Evolutionary conservation across 2,888 invertebrate genomes (phyloP).

Genomic region (Zele albiditarsus): DNA sequence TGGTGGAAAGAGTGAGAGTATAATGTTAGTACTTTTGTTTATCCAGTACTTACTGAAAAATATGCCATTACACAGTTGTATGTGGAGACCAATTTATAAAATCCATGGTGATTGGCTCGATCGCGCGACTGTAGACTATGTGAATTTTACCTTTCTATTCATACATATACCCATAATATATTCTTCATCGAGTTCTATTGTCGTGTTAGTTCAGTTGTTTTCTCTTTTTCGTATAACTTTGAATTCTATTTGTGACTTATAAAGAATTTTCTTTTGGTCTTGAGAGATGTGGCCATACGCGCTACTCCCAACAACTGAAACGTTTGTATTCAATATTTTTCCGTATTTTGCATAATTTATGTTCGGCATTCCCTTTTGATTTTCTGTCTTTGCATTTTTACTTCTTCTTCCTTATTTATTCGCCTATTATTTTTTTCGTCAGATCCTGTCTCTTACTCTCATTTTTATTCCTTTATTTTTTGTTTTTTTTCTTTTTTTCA

Average conservation of each 20-base stretch:
- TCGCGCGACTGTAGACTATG: too few relatives aligned
- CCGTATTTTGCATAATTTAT: conserved; percentile 14
- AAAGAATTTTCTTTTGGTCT: neutral
- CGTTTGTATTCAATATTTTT: conserved; percentile 17
- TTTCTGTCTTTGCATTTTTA: neutral
- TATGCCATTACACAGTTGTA: too few relatives aligned
- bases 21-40: too few relatives aligned
- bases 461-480: neutral
- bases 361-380: neutral
- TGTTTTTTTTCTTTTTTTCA: conserved; percentile 3
- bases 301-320: neutral
- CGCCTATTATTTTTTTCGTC: neutral
- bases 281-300: neutral
- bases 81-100: too few relatives aligned
- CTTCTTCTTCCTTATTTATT: conserved; percentile 6
- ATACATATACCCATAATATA: too few relatives aligned
- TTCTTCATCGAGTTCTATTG: too few relatives aligned
- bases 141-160: too few relatives aligned
- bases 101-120: too few relatives aligned
- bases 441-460: neutral
- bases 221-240: too few relatives aligned
- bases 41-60: too few relatives aligned
- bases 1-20: too few relatives aligned
- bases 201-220: too few relatives aligned
- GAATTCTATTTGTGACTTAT: neutral